Base-by-base conservation (phyloP, 2,113 vertebrate genomes). In the Etheostoma cragini region DNA sequence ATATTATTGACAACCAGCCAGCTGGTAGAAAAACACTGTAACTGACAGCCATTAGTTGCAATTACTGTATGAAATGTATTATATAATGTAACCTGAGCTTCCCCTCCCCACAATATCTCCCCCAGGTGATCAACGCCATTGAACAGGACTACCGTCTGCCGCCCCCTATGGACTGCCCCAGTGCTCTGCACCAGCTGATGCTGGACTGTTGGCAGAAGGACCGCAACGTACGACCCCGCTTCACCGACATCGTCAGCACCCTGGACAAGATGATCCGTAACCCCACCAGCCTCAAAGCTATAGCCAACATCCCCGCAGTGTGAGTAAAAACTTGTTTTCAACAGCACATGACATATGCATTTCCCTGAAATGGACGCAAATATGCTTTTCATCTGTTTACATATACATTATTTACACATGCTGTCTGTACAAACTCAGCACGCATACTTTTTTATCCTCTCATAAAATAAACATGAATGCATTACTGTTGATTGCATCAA, bases 121-220 rank as follows among this genome's bases (percentile, higher is more conserved):
- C 45, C 10, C 72, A 99, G 98, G 98, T 99, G 80, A 99, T 99
- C 93, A 99, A 99, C 0, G 98, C 98, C 65, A 99, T 99, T 0
- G 98, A 99, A 87, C 98, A 99, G 90, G 98, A 99, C 87, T 99
- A 99, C 91, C 96, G 98, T 74, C 96, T 99, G 52, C 98, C 98
- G 0, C 97, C 98, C 0, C 98, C 98, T 78, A 99, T 99, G 98
- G 98, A 99, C 93, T 99, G 98, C 71, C 98, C 98, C 0, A 96
- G 97, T 1, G 94, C 98, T 11, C 96, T 99, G 49, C 98, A 99
- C 91, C 98, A 99, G 92, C 93, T 99, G 75, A 99, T 99, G 98
- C 92, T 99, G 83, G 98, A 99, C 93, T 99, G 98, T 87, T 99
- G 98, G 98, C 98, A 99, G 94, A 99, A 99, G 93, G 98, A 99